These are phyloP conservation scores for Chromoteleia sp. DNA, from an alignment of 2,888 invertebrate species.

Conservation along the genomic window DNA sequence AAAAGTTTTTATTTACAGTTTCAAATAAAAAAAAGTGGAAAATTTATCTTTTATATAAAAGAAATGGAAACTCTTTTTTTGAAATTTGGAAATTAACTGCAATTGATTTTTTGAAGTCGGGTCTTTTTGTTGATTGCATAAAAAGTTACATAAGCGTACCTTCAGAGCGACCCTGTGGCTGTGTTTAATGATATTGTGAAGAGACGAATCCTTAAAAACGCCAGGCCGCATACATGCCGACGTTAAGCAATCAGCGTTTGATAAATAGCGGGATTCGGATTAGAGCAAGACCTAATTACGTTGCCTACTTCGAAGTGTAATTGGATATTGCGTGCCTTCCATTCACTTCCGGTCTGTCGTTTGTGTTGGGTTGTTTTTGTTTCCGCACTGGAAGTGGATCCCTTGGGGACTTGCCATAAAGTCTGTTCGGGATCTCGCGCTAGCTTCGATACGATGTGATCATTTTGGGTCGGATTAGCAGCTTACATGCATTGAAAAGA, in stretches of 20 bases:
- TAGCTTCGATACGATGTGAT: not conserved
- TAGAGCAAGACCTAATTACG: conserved; percentile 77
- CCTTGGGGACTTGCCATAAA: not conserved
- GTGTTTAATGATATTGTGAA: conserved; percentile 81
- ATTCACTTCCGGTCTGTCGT: conserved; percentile 21
- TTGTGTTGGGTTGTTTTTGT: conserved; percentile 11
- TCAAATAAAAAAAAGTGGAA: too few relatives aligned
- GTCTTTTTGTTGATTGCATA: conserved; percentile 70
- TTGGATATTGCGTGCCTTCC: conserved; percentile 45
- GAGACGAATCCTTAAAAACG: conserved; percentile 83
- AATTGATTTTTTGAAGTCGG: conserved; percentile 30
- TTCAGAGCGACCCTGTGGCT: conserved; percentile 71
- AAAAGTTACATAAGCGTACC: conserved; percentile 75
- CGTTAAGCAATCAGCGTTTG: conserved; percentile 75
- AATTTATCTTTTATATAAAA: too few relatives aligned
- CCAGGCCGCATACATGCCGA: conserved; percentile 75
- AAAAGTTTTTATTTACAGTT: too few relatives aligned
- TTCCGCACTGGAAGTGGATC: conserved; percentile 38
- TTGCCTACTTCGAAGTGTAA: conserved; percentile 50
- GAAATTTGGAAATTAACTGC: conserved; percentile 25
- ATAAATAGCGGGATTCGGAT: conserved; percentile 79
- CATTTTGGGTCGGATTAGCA: too few relatives aligned
- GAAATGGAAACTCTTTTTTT: conserved; percentile 61
- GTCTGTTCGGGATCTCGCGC: not conserved
- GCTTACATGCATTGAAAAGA: too few relatives aligned